These are phyloP conservation scores for Chlorops oryzae DNA, from an alignment of 1,140 invertebrate genomes.

Conservation along the genomic window DNA sequence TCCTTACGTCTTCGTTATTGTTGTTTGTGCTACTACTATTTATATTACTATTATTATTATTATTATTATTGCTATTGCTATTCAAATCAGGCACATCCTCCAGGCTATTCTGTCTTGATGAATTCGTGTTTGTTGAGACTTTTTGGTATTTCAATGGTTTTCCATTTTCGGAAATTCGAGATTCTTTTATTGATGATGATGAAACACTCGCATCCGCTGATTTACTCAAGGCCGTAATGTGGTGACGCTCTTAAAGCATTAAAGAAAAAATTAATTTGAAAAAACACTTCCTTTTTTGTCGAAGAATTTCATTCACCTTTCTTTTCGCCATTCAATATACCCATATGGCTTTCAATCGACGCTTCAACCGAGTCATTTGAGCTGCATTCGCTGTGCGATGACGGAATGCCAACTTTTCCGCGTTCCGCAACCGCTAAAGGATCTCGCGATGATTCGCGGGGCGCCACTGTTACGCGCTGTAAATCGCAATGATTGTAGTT, in stretches of 20 bases:
- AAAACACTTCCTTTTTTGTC: slow-evolving; percentile 7
- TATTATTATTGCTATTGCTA: slow-evolving; percentile 25
- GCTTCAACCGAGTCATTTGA: slow-evolving; percentile 46
- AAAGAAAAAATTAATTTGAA: not conserved
- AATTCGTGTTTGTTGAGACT: slow-evolving; percentile 2
- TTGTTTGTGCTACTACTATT: slow-evolving; percentile 17
- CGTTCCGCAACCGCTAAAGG: slow-evolving; percentile 43
- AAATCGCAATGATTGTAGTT: slow-evolving; percentile 37
- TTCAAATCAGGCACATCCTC: slow-evolving; percentile 38
- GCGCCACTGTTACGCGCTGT: slow-evolving; percentile 37
- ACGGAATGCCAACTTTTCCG: slow-evolving; percentile 46
- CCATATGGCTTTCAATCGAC: slow-evolving; percentile 42
- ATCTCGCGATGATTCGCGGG: slow-evolving; percentile 26
- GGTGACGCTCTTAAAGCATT: not conserved
- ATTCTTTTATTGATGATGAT: slow-evolving; percentile 21
- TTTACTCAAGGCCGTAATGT: not conserved
- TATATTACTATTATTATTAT: slow-evolving; percentile 15
- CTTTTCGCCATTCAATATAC: slow-evolving; percentile 42
- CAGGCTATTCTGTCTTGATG: slow-evolving; percentile 21
- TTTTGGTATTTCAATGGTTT: slow-evolving; percentile 14
- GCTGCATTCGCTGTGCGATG: slow-evolving; percentile 47
- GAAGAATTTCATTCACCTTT: slow-evolving; percentile 39
- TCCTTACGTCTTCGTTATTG: slow-evolving; percentile 50
- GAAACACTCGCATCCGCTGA: slow-evolving; percentile 5
- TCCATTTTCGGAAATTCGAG: slow-evolving; percentile 19